Evolutionary conservation across 2,113 vertebrate species (phyloP), one percentile per base, ranked within the genome.

Genomic region (Scatophagus argus): DNA sequence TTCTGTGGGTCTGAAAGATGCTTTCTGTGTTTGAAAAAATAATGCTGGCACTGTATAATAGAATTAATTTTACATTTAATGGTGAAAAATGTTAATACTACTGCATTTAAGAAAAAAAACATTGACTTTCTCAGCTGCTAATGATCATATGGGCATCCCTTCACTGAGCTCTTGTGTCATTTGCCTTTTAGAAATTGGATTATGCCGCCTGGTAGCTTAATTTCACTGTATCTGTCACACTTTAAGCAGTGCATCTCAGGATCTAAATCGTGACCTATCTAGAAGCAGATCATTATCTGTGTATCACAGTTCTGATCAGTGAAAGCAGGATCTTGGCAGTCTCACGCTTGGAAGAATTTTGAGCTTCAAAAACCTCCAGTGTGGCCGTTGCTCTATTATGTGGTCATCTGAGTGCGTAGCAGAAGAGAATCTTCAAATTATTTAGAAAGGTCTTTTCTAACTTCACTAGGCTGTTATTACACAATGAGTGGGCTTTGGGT

Each of bases 401-500:
- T 78, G 76, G 71, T 79, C 63, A 38, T 65, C 46, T 65, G 25
- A 58, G 43, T 29, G 68, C 31, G 55, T 77, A 60, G 60, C 43
- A 13, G 14, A 69, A 38, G 47, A n/a, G n/a, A n/a, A n/a, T 54
- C 62, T 47, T 66, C 47, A 87, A 58, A 76, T 81, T 27, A 59
- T 77, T 41, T 43, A 74, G 73, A 49, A 60, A 16, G 23, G 62
- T 17, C 1, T 17, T 16, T 60, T 14, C 43, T 68, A 47, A 38
- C 66, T 59, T 46, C 19, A 58, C 66, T 62, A 23, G 6, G 21
- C 25, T 54, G 36, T 59, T 29, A 27, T 68, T 64, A 21, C 51
- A 56, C 19, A 46, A n/a, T 29, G 54, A 69, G 52, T 59, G 47
- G 68, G 61, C 25, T 73, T 38, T 32, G 3, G 14, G 11, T 29